These are phyloP conservation scores for Drosophila prostipennis DNA, from an alignment of 2,888 invertebrate species.

Conservation along the genomic window DNA sequence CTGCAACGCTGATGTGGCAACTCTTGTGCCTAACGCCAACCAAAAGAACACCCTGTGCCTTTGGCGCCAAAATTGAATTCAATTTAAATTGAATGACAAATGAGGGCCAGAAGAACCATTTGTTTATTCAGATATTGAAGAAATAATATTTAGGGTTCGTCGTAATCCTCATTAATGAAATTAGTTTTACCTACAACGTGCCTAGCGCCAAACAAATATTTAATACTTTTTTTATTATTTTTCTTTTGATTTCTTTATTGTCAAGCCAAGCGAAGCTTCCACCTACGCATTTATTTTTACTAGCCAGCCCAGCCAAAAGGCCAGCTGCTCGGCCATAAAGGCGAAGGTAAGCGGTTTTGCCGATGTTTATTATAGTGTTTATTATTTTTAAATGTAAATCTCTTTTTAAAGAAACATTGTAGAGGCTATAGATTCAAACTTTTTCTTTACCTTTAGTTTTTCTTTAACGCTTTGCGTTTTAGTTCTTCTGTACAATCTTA, in stretches of 20 bases:
- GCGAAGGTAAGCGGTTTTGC: slow-evolving; percentile 29
- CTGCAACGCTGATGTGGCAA: too few relatives aligned
- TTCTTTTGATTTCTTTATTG: slow-evolving; percentile 13
- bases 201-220: too few relatives aligned
- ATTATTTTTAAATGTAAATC: slow-evolving; percentile 1
- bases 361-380: slow-evolving; percentile 18
- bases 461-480: background rate
- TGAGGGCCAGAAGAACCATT: too few relatives aligned
- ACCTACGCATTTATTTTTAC: slow-evolving; percentile 18
- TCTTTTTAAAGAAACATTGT: background rate
- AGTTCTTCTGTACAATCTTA: slow-evolving; percentile 16
- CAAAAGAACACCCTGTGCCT: too few relatives aligned
- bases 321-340: slow-evolving; percentile 4
- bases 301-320: slow-evolving; percentile 15
- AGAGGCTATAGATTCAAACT: background rate
- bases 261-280: background rate
- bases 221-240: too few relatives aligned
- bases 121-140: too few relatives aligned
- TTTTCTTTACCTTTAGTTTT: background rate
- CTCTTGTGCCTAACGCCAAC: too few relatives aligned
- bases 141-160: too few relatives aligned
- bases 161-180: too few relatives aligned
- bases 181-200: too few relatives aligned
- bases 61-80: too few relatives aligned
- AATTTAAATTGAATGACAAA: too few relatives aligned